These are phyloP conservation scores for Philaethria dido DNA, from an alignment of 2,888 invertebrate species.

Conservation along the genomic window DNA sequence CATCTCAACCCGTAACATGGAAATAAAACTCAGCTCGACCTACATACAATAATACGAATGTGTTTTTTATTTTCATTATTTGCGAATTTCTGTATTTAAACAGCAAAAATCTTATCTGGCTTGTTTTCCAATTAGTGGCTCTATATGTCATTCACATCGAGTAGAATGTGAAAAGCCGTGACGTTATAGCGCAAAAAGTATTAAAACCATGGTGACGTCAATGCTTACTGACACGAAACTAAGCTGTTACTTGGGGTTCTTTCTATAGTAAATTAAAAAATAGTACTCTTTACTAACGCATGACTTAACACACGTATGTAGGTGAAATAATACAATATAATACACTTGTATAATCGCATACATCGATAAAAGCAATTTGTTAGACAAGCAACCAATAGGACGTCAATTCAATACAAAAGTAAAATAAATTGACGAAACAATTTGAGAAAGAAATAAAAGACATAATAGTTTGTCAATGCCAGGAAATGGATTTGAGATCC, in stretches of 20 bases:
- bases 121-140: constrained; percentile 9
- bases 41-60: constrained; percentile 21
- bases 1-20: constrained; percentile 18
- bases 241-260: constrained; percentile 7
- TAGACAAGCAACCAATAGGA: constrained; percentile 9
- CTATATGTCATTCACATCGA: constrained; percentile 1
- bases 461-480: constrained; percentile 32
- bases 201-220: constrained; percentile 16
- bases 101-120: constrained; percentile 6
- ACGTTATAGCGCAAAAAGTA: constrained; percentile 6
- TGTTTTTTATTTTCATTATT: constrained; percentile 24
- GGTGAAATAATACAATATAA: not conserved
- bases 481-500: constrained; percentile 29
- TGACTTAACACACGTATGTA: not conserved
- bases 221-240: constrained; percentile 13
- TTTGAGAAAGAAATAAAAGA: constrained; percentile 33
- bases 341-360: not conserved
- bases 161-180: constrained; percentile 12
- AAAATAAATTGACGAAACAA: constrained; percentile 33
- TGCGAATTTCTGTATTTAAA: constrained; percentile 8
- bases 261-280: constrained; percentile 7
- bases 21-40: constrained; percentile 27
- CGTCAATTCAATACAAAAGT: constrained; percentile 28
- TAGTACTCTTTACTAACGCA: not conserved
- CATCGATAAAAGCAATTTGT: constrained; percentile 5